Evolutionary conservation across 1,140 invertebrate species (phyloP).

Genomic region (Papilio polyxenes): DNA sequence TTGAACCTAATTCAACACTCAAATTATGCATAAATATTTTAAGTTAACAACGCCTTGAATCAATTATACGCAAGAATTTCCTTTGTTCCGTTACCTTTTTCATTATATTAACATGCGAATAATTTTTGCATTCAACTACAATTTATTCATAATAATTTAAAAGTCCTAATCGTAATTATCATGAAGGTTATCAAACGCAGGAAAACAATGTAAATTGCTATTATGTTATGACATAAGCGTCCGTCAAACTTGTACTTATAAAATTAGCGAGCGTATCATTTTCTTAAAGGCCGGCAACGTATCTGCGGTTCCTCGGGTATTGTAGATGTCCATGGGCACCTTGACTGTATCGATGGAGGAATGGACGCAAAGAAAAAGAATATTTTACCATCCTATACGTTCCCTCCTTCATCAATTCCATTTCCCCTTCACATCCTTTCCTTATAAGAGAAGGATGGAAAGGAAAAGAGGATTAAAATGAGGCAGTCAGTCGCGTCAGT

Average conservation of each 20-base stretch:
- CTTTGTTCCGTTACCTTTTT: constrained; percentile 19
- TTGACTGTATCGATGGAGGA: too few species aligned
- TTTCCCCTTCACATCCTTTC: too few species aligned
- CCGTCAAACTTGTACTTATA: not conserved
- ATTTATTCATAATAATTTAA: constrained; percentile 27
- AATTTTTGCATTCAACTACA: not conserved
- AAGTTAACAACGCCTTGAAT: not conserved
- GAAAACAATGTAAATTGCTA: constrained; percentile 27
- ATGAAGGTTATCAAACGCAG: constrained; percentile 24
- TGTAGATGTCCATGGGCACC: too few species aligned
- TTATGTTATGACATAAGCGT: constrained; percentile 20
- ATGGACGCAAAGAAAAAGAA: too few species aligned
- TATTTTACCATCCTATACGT: too few species aligned
- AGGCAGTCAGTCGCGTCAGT: too few species aligned
- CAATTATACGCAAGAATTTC: not conserved
- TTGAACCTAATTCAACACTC: not conserved
- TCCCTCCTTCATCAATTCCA: too few species aligned
- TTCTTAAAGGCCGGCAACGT: too few species aligned
- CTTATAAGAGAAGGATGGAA: too few species aligned
- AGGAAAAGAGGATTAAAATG: too few species aligned
- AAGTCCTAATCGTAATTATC: constrained; percentile 7
- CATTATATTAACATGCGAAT: not conserved
- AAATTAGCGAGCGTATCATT: too few species aligned
- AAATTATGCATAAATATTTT: not conserved
- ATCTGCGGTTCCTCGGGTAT: too few species aligned